Evolutionary conservation across 2,113 vertebrate species (phyloP).

Genomic region (Edolisoma coerulescens): DNA sequence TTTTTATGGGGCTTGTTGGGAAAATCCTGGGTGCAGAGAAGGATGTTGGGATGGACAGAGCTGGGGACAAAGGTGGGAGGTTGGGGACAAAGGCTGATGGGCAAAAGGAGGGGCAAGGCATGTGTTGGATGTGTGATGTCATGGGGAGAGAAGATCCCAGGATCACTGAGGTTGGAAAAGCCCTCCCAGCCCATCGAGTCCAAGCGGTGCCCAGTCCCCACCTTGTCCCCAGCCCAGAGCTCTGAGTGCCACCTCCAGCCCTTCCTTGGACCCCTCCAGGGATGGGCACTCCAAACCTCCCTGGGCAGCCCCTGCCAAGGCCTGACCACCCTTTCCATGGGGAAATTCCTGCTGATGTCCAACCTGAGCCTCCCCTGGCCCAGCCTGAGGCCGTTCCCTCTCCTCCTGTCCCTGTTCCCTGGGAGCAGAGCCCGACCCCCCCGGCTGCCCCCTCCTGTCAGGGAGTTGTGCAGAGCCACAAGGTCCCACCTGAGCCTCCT

Average conservation of each 20-base stretch:
- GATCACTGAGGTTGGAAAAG: background rate
- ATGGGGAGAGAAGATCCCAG: background rate
- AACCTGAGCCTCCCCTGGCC: background rate
- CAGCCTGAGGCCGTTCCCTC: background rate
- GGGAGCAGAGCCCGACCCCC: background rate
- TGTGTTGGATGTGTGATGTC: background rate
- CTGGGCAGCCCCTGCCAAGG: background rate
- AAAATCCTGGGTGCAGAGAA: background rate
- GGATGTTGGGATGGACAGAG: background rate
- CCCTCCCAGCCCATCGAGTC: fast-evolving
- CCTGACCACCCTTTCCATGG: background rate
- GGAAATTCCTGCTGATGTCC: background rate
- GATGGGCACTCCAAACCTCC: background rate
- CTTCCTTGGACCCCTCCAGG: background rate
- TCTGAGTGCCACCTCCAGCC: background rate
- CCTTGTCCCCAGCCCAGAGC: background rate
- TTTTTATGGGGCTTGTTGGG: fast-evolving
- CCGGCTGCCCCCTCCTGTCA: background rate
- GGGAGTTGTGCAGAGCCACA: background rate
- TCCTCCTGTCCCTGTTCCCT: background rate
- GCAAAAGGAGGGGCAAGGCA: background rate
- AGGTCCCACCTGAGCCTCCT: background rate
- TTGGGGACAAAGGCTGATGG: background rate
- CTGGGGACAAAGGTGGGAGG: background rate
- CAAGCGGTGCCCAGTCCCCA: fast-evolving